Conservation (phyloP, 2,113 vertebrate species). For the Sylvietta virens region DNA sequence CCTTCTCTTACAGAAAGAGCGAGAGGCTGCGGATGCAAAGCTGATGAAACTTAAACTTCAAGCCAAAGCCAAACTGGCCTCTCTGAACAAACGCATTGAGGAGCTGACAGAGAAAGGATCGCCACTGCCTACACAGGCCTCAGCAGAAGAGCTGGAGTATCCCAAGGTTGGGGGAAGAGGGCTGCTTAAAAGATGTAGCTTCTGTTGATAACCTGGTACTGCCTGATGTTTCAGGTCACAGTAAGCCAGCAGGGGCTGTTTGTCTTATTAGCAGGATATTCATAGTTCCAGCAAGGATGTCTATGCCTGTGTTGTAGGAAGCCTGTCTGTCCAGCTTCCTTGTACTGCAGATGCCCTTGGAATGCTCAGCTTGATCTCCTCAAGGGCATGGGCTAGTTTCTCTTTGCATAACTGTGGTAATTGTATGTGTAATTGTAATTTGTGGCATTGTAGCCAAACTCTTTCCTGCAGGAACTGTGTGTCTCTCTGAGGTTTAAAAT, state of each 20-base stretch:
- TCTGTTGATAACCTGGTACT: not conserved
- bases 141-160: not conserved
- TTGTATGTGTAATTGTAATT: no score
- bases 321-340: not conserved
- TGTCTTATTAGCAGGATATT: not conserved
- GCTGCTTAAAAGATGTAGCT: not conserved
- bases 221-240: not conserved
- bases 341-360: not conserved
- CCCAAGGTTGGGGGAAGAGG: slow-evolving; percentile 23
- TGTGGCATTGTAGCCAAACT: not conserved
- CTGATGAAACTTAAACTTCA: slow-evolving; percentile 92
- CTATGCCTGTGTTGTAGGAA: not conserved
- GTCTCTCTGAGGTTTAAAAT: not conserved
- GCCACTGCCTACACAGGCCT: not conserved
- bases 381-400: not conserved
- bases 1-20: slow-evolving; percentile 77
- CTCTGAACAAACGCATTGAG: slow-evolving; percentile 86
- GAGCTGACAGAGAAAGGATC: slow-evolving; percentile 78
- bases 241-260: not conserved
- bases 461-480: not conserved
- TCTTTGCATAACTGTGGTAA: not conserved
- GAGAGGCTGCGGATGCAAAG: slow-evolving; percentile 81
- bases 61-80: slow-evolving; percentile 86
- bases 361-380: not conserved
- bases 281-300: not conserved